phyloP scores from a whole-genome alignment of 2,888 invertebrate genomes.

The Caenorhabditis uteleia region DNA sequence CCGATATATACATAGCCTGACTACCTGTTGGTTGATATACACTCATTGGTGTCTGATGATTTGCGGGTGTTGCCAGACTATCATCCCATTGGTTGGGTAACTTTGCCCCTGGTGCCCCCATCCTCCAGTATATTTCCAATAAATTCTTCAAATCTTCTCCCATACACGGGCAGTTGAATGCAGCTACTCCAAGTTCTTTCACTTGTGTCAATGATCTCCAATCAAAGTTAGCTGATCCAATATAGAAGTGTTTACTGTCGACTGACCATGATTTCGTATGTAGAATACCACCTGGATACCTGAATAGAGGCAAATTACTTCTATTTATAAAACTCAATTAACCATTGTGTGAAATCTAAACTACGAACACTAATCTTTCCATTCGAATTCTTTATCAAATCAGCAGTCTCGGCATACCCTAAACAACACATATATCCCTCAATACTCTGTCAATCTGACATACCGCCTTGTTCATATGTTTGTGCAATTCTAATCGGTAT shows the following conservation, averaged over 20 bases:
- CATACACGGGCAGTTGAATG: constrained; percentile 83
- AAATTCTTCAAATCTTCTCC: constrained; percentile 86
- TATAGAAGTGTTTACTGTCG: constrained; percentile 85
- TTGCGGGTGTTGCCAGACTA: constrained; percentile 44
- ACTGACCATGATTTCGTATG: constrained; percentile 82
- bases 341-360: constrained; percentile 57
- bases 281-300: constrained; percentile 51
- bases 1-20: constrained; percentile 35
- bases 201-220: constrained; percentile 79
- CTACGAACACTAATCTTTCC: constrained; percentile 55
- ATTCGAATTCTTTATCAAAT: constrained; percentile 40
- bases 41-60: constrained; percentile 51
- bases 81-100: constrained; percentile 57
- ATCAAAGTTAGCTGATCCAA: constrained; percentile 95
- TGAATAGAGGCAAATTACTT: not conserved
- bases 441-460: no score
- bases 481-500: constrained; percentile 60
- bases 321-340: not conserved
- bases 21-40: constrained; percentile 40
- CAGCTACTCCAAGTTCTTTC: constrained; percentile 83
- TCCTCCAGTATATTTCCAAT: constrained; percentile 76
- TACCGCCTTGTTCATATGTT: constrained; percentile 40
- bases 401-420: constrained; percentile 44
- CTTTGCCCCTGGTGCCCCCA: constrained; percentile 55
- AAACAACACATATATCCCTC: constrained; percentile 3